phyloP scores from a whole-genome alignment of 2,888 invertebrate genomes.

The Heterodera filipjevi region DNA sequence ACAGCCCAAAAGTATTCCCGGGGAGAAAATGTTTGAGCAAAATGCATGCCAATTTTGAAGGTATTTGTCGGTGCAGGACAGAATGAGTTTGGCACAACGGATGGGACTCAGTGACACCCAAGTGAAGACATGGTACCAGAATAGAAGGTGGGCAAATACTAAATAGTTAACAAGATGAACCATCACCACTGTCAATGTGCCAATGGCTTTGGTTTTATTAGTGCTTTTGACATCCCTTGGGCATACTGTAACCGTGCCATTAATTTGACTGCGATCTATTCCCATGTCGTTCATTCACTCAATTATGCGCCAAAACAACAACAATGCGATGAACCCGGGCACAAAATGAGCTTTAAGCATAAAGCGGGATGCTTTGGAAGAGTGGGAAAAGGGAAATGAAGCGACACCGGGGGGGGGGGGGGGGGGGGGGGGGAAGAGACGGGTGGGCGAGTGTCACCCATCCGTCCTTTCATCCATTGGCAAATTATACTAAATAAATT shows the following conservation, averaged over 20 bases:
- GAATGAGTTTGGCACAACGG: conserved; percentile 91
- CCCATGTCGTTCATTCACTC: conserved; percentile 4
- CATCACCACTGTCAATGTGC: no score
- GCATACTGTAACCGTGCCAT: conserved; percentile 1
- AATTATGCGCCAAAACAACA: conserved; percentile 28
- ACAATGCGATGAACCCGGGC: background rate
- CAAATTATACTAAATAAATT: conserved; percentile 21
- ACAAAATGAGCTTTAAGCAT: background rate
- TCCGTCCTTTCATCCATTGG: conserved; percentile 13
- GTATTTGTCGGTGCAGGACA: conserved; percentile 74
- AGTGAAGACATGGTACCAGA: conserved; percentile 99
- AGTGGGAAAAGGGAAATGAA: background rate
- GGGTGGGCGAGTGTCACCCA: background rate
- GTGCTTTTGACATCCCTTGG: background rate
- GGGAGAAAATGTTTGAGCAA: background rate
- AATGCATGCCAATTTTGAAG: background rate
- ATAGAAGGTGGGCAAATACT: conserved; percentile 77
- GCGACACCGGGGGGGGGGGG: background rate
- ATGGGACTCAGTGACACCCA: conserved; percentile 95
- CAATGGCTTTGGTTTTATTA: background rate
- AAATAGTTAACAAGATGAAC: no score
- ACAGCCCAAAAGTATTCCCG: conserved; percentile 52
- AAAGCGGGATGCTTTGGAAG: background rate
- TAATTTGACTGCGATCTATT: background rate
- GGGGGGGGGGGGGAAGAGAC: background rate